Conservation (phyloP, 2,888 invertebrate species). For the Creontiades dilutus region DNA sequence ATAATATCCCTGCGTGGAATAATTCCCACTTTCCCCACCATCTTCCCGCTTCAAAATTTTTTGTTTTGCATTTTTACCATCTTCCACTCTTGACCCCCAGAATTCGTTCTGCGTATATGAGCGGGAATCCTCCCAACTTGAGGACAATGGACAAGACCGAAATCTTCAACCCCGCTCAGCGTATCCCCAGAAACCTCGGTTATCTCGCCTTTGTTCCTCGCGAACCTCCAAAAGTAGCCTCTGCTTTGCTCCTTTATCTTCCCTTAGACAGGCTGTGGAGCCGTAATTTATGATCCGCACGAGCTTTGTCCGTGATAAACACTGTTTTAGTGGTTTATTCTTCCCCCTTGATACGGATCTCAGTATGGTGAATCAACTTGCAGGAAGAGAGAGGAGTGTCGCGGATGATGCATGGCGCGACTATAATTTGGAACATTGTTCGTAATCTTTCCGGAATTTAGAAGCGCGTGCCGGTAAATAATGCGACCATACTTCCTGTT, state of each 20-base stretch:
- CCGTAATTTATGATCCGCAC: slow-evolving; percentile 51
- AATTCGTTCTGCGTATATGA: neutral
- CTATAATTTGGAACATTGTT: slow-evolving; percentile 1
- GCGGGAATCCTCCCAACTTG: neutral
- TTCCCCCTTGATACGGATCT: neutral
- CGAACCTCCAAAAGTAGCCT: slow-evolving; percentile 58
- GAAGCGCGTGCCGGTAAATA: neutral
- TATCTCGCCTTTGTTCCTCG: slow-evolving; percentile 56
- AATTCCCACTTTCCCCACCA: too few relatives aligned
- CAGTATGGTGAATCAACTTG: slow-evolving; percentile 28
- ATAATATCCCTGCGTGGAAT: too few relatives aligned
- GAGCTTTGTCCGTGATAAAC: slow-evolving; percentile 55
- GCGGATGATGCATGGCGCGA: neutral
- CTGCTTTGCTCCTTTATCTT: slow-evolving; percentile 38
- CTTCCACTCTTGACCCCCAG: neutral
- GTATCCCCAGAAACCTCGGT: slow-evolving; percentile 28
- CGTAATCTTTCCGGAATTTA: neutral
- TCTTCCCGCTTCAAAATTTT: too few relatives aligned
- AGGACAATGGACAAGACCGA: slow-evolving; percentile 45
- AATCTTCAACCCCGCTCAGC: neutral
- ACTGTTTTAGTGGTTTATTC: slow-evolving; percentile 59
- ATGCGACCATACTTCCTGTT: neutral
- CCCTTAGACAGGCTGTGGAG: slow-evolving; percentile 27
- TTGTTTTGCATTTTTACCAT: neutral
- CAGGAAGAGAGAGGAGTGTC: slow-evolving; percentile 4